Percentiles rank a stretch among this genome's conserved stretches.
Evolutionary conservation across 2,113 vertebrate species (phyloP).

Genomic region (Brienomyrus longianalis): DNA sequence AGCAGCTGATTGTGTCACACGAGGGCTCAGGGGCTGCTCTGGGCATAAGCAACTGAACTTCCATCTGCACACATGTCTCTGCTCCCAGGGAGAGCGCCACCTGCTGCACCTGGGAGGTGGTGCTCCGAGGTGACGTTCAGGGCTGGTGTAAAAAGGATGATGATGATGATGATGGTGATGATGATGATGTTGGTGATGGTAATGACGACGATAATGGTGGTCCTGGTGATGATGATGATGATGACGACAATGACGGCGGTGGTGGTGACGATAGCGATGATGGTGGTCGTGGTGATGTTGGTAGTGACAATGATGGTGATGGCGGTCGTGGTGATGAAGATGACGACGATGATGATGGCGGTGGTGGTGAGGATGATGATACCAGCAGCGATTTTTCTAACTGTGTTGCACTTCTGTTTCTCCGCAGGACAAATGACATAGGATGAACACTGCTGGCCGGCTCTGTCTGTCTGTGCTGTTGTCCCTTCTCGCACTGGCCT

Average conservation of each 20-base stretch:
- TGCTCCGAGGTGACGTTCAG: not conserved
- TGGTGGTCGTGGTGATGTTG: not conserved
- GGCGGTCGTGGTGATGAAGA: too few species aligned
- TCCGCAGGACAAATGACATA: constrained; percentile 95
- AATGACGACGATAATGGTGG: not conserved
- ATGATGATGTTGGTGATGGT: not conserved
- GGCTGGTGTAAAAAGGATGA: not conserved
- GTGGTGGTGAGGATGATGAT: not conserved
- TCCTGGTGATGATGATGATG: not conserved
- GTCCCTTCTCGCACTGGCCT: constrained; percentile 80
- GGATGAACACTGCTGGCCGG: constrained; percentile 99
- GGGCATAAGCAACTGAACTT: not conserved
- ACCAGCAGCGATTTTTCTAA: not conserved
- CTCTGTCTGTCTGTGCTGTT: constrained; percentile 98
- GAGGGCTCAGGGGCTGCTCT: not conserved
- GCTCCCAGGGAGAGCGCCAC: not conserved
- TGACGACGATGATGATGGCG: not conserved
- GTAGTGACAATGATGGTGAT: too few species aligned
- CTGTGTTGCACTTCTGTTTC: constrained; percentile 32
- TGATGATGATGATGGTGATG: not conserved
- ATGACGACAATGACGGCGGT: not conserved
- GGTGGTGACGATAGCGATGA: not conserved
- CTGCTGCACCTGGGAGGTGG: not conserved
- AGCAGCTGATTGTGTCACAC: not conserved
- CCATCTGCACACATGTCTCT: not conserved